Evolutionary conservation across 2,888 invertebrate species (phyloP), one percentile per base, ranked within the genome.

Genomic region (Minunthozetes semirufus): DNA sequence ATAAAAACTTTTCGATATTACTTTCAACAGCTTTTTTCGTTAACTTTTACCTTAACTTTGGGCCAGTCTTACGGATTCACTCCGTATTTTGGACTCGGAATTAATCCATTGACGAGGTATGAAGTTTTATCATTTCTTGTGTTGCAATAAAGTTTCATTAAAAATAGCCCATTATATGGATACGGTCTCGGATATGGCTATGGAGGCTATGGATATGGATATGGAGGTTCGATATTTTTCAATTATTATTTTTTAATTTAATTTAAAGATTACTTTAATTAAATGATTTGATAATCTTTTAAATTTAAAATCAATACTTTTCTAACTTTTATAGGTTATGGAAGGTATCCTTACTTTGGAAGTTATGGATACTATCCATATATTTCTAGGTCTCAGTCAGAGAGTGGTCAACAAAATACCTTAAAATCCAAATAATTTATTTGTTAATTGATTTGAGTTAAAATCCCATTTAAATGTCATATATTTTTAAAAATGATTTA

Each of bases 101-200:
- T 68, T 19, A 68, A 68, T 13, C 68, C 68, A 22, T 68, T 68
- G n/a, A 22, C 46, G 13, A 68, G 68, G 68, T 66, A 66, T 38
- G 33, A 15, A 59, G 5, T 19, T 59, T 59, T 59, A 19, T n/a
- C n/a, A n/a, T 29, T 25, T 61, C n/a, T n/a, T n/a, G n/a, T n/a
- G n/a, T n/a, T n/a, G n/a, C n/a, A n/a, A n/a, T n/a, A n/a, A n/a
- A n/a, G n/a, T 33, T 33, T 33, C 33, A 33, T 33, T 38, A 9
- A 63, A 5, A 22, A 17, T 33, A 68, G 68, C 42, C 68, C 68
- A 19, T 11, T 33, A 1, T 68, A 68, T 68, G 68, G 68, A n/a
- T 68, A 68, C 42, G 68, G 68, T 22, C 33, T 68, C 3, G n/a
- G 19, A 5, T 22, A 11, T 19, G 59, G 59, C 2, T 59, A 59